Evolutionary conservation across 2,888 invertebrate species (phyloP), one percentile per base, ranked within the genome.

Genomic region (Lasioglossum oenotherae): DNA sequence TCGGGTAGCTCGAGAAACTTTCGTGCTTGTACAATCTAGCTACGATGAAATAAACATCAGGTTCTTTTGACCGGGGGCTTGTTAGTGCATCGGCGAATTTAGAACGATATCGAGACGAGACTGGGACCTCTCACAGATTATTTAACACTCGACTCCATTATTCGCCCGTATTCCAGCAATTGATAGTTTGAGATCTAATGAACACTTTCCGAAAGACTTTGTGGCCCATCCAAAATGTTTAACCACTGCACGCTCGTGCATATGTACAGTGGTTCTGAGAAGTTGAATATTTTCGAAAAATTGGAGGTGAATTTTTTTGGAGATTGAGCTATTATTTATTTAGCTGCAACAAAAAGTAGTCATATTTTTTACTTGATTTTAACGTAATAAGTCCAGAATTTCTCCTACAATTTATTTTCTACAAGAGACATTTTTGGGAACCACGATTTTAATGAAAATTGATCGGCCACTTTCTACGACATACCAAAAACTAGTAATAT

Each of bases 31-130:
- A 72, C 75, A 44, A 77, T 78, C 57, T 72, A n/a, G 67, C 35
- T 69, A n/a, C 77, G 74, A 85, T 84, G 85, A 80, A 84, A 85
- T 85, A 85, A 85, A 85, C 85, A 84, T 80, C 60, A 71, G 76
- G 74, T 80, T 80, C 85, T 85, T 84, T 85, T 53, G 71, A 57
- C 78, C 41, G 38, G 23, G 27, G 31, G 67, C 49, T 57, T 49
- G 80, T 76, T 77, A 49, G 27, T 38, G n/a, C 67, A 75, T 12
- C 71, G 76, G 31, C 35, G 57, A 74, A 80, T 85, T 84, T 78
- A 78, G 74, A 83, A 84, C 84, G 41, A 57, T 69, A 44, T 77
- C 77, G 57, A 0, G 35, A 38, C 19, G 31, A n/a, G 23, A 69
- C 77, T 77, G 38, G 71, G n/a, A 35, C 35, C 16, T 23, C 31